Evolutionary conservation across 2,797 vertebrate species (phyloP).

Genomic region (Eulemur mongoz): DNA sequence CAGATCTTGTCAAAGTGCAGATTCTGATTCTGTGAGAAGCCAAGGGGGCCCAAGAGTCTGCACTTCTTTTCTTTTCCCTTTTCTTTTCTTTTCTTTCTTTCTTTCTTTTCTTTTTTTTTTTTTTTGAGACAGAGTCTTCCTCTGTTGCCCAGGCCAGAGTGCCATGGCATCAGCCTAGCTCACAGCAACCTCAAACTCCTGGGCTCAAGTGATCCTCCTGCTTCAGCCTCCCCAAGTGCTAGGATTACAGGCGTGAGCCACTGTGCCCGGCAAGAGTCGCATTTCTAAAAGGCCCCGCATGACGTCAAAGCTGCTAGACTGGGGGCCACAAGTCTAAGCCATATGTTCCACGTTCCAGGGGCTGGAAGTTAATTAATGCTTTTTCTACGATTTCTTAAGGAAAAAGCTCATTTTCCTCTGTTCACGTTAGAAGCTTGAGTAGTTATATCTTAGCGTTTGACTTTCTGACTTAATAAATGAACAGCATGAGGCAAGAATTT

Average conservation of each 20-base stretch:
- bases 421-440: neutral
- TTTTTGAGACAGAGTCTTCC: no score
- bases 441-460: neutral
- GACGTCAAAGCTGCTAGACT: neutral
- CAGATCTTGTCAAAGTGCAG: neutral
- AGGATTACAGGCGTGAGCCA: no score
- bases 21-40: neutral
- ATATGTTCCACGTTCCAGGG: neutral
- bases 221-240: no score
- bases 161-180: no score
- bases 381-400: neutral
- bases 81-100: no score
- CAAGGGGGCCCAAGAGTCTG: neutral
- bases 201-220: no score
- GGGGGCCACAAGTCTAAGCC: neutral
- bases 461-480: slow-evolving; percentile 23
- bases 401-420: slow-evolving; percentile 21
- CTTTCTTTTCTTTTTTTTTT: no score
- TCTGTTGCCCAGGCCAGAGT: no score
- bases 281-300: neutral
- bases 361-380: neutral
- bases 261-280: neutral
- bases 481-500: neutral
- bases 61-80: neutral
- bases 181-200: no score